Evolutionary conservation across 2,888 invertebrate genomes (phyloP), one percentile per base, ranked within the genome.

Genomic region (Portevinia maculata): DNA sequence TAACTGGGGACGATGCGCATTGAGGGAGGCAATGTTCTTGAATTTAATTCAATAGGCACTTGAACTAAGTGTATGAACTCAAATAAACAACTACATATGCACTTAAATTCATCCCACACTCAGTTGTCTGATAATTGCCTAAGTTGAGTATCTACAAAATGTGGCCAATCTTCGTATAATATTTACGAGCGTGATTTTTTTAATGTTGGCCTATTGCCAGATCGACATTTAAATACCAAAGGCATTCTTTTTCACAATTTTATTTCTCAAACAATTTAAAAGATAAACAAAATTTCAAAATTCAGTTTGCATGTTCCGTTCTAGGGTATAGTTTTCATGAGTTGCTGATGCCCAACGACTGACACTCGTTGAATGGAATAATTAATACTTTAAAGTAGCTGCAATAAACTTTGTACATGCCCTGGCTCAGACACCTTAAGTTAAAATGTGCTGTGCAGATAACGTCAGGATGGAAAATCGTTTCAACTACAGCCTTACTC

Each of bases 371-470:
- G n/a, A n/a, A n/a, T n/a, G n/a, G n/a, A n/a, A n/a, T n/a, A n/a
- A n/a, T n/a, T n/a, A n/a, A n/a, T n/a, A n/a, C n/a, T n/a, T n/a
- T n/a, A n/a, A n/a, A n/a, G n/a, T n/a, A n/a, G n/a, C n/a, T n/a
- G n/a, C n/a, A n/a, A n/a, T n/a, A n/a, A n/a, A n/a, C n/a, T n/a
- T n/a, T n/a, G n/a, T n/a, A n/a, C n/a, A n/a, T n/a, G n/a, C n/a
- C n/a, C n/a, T n/a, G n/a, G n/a, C n/a, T n/a, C n/a, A n/a, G n/a
- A n/a, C n/a, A n/a, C n/a, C n/a, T n/a, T 13, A 64, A 69, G 55
- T 69, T 28, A 17, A 11, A 53, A 57, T 55, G 44, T 46, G 44
- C 32, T 53, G 55, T 55, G 30, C 28, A 52, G 32, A 50, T 41
- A 30, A 41, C 52, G 21, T 5, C 21, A 13, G 41, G 17, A 60